These are phyloP conservation scores for Salmo trutta DNA, from an alignment of 2,797 vertebrate genomes.

Conservation along the genomic window DNA sequence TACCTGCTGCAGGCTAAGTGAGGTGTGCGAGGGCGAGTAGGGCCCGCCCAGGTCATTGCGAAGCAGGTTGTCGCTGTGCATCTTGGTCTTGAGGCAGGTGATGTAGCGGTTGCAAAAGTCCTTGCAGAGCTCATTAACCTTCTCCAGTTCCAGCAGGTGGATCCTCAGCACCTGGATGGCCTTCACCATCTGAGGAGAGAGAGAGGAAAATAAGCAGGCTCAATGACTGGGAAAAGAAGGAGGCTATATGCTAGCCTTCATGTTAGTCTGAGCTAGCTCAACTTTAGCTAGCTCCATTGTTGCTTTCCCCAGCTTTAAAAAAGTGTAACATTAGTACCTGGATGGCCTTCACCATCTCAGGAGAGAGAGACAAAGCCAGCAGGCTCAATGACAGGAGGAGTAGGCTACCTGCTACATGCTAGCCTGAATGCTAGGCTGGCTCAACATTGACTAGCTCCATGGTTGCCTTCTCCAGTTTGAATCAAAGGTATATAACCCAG, in stretches of 20 bases:
- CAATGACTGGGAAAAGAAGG: not conserved
- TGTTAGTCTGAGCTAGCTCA: not conserved
- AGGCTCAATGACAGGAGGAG: not conserved
- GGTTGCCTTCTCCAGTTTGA: not conserved
- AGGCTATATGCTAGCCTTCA: not conserved
- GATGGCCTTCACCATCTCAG: not conserved
- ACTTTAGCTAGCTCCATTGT: not conserved
- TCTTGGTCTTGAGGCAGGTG: conserved; percentile 99
- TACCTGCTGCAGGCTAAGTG: conserved; percentile 96
- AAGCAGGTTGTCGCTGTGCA: conserved; percentile 99
- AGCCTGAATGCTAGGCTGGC: not conserved
- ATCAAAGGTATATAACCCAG: not conserved
- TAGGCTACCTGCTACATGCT: not conserved
- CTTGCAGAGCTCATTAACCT: conserved; percentile 98
- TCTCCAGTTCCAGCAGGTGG: conserved; percentile 96
- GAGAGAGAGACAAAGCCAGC: not conserved
- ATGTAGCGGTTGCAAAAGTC: conserved; percentile 99
- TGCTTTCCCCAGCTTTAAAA: not conserved
- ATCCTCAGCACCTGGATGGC: conserved; percentile 98
- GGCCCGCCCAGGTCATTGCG: conserved; percentile 95
- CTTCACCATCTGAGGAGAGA: conserved; percentile 89
- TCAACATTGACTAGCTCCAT: not conserved
- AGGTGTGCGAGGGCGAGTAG: conserved; percentile 93
- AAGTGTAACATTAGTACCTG: not conserved
- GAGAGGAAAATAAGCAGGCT: not conserved